Evolutionary conservation across 2,113 vertebrate species (phyloP).

Genomic region (Zingel zingel): DNA sequence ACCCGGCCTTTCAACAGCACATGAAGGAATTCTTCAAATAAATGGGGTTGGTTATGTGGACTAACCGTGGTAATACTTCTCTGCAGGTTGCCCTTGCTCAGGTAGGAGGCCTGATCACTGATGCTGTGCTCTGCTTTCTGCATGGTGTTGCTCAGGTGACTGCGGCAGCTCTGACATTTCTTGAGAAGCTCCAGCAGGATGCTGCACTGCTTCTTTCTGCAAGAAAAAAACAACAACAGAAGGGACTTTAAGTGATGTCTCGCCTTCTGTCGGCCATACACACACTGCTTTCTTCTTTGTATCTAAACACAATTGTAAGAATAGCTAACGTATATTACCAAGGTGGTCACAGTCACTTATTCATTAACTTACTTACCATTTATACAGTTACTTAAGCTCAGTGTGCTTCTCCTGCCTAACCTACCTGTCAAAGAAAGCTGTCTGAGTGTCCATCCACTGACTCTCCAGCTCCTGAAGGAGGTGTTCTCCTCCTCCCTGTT

Average conservation of each 20-base stretch:
- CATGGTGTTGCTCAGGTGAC: constrained; percentile 85
- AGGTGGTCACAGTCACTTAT: too few species aligned
- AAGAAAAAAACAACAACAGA: not conserved
- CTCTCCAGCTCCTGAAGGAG: constrained; percentile 78
- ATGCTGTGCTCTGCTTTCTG: constrained; percentile 90
- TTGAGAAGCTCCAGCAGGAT: constrained; percentile 90
- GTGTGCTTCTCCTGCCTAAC: not conserved
- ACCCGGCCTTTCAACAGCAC: not conserved
- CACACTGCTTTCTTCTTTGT: not conserved
- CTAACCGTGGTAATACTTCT: constrained; percentile 88
- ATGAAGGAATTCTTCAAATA: not conserved
- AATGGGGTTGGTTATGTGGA: not conserved
- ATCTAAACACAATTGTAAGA: too few species aligned
- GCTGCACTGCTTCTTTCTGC: constrained; percentile 89
- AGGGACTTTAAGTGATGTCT: not conserved
- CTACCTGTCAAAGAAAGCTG: constrained; percentile 86
- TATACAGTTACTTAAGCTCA: not conserved
- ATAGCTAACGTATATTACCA: too few species aligned
- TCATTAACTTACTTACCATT: not conserved
- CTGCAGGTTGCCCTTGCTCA: constrained; percentile 94
- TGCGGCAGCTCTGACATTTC: constrained; percentile 90
- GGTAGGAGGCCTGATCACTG: constrained; percentile 89
- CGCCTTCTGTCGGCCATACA: not conserved
- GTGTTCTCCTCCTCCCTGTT: constrained; percentile 74
- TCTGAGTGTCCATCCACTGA: constrained; percentile 88